Percentiles rank a stretch among this genome's conserved stretches.
phyloP scores from a whole-genome alignment of 2,797 vertebrate species.

The Chromobotia macracanthus region DNA sequence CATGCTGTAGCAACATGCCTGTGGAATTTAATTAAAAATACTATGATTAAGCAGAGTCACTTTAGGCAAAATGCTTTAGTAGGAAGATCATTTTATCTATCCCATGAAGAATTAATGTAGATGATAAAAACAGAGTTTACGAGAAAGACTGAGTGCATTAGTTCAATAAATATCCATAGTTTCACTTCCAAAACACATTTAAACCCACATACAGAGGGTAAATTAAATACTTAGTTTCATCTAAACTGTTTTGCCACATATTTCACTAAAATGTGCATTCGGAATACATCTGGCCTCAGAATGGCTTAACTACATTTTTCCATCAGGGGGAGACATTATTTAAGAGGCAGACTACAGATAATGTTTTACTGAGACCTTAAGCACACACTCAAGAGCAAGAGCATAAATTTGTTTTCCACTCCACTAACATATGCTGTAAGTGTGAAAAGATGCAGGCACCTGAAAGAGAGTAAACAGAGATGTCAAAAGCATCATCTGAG shows the following conservation, averaged over 20 bases:
- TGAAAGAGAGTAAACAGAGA: background rate
- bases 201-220: background rate
- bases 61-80: background rate
- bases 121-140: background rate
- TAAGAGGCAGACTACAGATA: no score
- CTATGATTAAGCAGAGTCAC: background rate
- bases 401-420: conserved; percentile 10
- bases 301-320: background rate
- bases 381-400: background rate
- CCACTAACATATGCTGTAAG: background rate
- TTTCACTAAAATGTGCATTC: background rate
- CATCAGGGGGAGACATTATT: no score
- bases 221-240: background rate
- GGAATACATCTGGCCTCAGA: background rate
- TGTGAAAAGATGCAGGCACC: background rate
- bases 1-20: background rate
- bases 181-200: background rate
- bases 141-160: background rate
- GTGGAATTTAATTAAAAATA: conserved; percentile 3
- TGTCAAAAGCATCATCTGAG: background rate
- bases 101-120: background rate
- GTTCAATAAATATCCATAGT: background rate
- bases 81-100: background rate
- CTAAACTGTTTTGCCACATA: background rate
- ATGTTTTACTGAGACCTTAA: background rate